Base-by-base conservation (phyloP, 2,888 invertebrate genomes). In the Drosophila setosimentum region DNA sequence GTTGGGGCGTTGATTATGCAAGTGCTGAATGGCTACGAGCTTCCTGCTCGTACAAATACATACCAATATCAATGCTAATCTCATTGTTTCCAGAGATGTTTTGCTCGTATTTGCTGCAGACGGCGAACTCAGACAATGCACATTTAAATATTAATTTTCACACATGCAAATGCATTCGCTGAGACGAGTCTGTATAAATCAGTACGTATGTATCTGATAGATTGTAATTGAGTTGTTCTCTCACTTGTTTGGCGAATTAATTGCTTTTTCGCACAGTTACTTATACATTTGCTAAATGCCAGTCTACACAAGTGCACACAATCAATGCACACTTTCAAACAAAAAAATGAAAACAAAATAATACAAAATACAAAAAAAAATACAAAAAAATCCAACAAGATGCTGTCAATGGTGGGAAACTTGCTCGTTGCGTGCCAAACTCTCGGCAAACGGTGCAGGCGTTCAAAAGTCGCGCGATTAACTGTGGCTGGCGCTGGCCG, bases 401-500 rank as follows among this genome's bases (percentile, higher is more conserved):
- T 73, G 81, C 78, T 81, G 77, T 50, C 60, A 59, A 71, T 42
- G 59, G 60, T 64, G 68, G 68, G 62, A 76, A 73, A 63, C 65
- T 77, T 58, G 69, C 63, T 55, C 35, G 67, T 49, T 78, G 61
- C 58, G 62, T 70, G 58, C 32, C 69, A 62, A 60, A 59, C 50
- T 53, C 61, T 51, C 53, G 66, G 24, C 68, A 63, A 37, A 76
- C 68, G 74, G 70, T 89, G 82, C 72, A 78, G 78, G 81, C 86
- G 78, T 81, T 79, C 72, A 80, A 77, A 83, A 82, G 88, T 89
- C 91, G 85, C 90, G 90, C 88, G 90, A 80, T 89, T 86, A 82
- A 93, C 93, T 93, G 91, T 89, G 90, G 82, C 79, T 85, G 88
- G 83, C 89, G 91, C 91, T 80, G 89, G 80, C 77, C 79, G 66